Conservation (phyloP, 2,888 invertebrate genomes). For the Microchrysa polita region DNA sequence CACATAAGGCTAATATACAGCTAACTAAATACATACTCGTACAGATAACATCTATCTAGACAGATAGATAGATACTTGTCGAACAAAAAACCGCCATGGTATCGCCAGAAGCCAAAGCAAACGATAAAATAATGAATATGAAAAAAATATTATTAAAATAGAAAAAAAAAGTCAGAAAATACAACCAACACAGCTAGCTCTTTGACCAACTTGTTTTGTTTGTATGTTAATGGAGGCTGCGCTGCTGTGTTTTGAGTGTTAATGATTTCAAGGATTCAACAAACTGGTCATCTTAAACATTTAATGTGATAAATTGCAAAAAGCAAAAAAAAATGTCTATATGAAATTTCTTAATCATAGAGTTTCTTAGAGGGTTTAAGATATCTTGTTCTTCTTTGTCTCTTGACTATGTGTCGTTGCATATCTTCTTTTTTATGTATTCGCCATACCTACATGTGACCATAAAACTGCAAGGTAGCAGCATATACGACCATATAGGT, state of each 20-base stretch:
- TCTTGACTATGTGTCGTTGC: too few species aligned
- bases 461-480: too few species aligned
- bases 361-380: neutral
- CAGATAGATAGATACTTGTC: too few species aligned
- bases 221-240: constrained; percentile 38
- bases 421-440: too few species aligned
- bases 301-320: constrained; percentile 34
- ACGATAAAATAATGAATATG: too few species aligned
- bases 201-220: constrained; percentile 31
- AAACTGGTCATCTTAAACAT: constrained; percentile 36
- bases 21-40: neutral
- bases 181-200: neutral
- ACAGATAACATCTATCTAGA: too few species aligned
- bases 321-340: constrained; percentile 6
- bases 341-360: neutral
- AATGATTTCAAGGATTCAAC: constrained; percentile 44
- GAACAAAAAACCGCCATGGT: too few species aligned
- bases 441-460: too few species aligned
- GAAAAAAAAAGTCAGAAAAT: neutral
- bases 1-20: neutral
- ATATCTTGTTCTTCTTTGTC: too few species aligned
- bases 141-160: too few species aligned
- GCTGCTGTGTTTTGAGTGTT: constrained; percentile 22
- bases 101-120: too few species aligned
- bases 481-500: too few species aligned